phyloP scores from a whole-genome alignment of 2,888 invertebrate genomes.

The Anagyrus pseudococci region DNA sequence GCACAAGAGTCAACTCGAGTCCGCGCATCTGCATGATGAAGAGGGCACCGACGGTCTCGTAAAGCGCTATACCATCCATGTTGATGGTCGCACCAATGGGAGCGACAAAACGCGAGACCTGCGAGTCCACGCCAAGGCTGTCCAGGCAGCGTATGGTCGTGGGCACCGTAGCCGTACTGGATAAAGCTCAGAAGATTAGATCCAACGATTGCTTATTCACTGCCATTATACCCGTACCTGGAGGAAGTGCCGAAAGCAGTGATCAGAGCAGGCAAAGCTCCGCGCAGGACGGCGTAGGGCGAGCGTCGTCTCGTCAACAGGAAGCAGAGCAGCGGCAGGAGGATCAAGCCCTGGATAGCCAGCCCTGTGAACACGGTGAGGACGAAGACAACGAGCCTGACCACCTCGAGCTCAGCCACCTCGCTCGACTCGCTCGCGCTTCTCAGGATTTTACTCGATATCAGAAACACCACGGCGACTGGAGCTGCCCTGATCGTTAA shows the following conservation, averaged over 20 bases:
- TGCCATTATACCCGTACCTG: constrained; percentile 45
- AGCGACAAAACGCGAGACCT: constrained; percentile 92
- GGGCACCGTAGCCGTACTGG: constrained; percentile 92
- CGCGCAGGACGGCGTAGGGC: constrained; percentile 78
- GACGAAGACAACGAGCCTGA: constrained; percentile 90
- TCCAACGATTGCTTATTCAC: neutral
- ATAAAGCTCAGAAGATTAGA: no score
- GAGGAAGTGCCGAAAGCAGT: constrained; percentile 97
- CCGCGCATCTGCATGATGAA: constrained; percentile 94
- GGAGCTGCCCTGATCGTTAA: constrained; percentile 77
- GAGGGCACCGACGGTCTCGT: constrained; percentile 97
- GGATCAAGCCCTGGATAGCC: constrained; percentile 88
- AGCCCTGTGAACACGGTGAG: constrained; percentile 89
- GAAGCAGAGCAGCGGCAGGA: constrained; percentile 87
- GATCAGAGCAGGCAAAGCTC: constrained; percentile 91
- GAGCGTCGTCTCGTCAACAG: constrained; percentile 75
- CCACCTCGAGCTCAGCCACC: constrained; percentile 73
- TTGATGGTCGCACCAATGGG: constrained; percentile 98
- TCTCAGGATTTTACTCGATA: constrained; percentile 89
- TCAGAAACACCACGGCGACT: constrained; percentile 84
- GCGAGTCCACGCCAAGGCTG: constrained; percentile 86
- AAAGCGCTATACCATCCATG: constrained; percentile 97
- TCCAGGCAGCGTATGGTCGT: constrained; percentile 93
- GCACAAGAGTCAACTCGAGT: constrained; percentile 82
- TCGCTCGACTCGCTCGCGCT: constrained; percentile 82